Evolutionary conservation across 2,888 invertebrate genomes (phyloP), one percentile per base, ranked within the genome.

Genomic region (Listrodromus nycthemerus): DNA sequence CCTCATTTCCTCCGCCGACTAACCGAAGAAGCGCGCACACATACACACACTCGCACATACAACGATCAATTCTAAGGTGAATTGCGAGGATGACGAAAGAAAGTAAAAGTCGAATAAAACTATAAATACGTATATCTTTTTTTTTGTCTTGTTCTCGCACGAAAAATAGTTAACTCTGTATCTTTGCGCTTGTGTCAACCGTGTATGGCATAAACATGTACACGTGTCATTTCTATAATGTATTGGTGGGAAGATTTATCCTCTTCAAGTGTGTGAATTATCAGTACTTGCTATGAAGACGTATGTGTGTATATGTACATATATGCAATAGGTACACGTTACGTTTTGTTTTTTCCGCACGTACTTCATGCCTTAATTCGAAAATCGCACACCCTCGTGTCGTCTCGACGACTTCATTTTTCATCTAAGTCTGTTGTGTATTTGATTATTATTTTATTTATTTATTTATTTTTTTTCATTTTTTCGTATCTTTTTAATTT

Each of bases 211-310:
- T 78, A 70, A 78, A 80, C 83, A 67, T 82, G 67, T 73, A 76
- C 76, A 81, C 61, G 70, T 83, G 85, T 86, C 81, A 66, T 70
- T 84, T 76, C 73, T 69, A 74, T 83, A 75, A 33, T 41, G 63
- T 52, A 58, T 37, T 48, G 24, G 65, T 61, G 61, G 48, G 65
- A 50, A 79, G 70, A 80, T 82, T 71, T 82, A 78, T 75, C 27
- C 21, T 45, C 10, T 69, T 61, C 50, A 63, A 70, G 58, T 69
- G 48, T 45, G 76, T 78, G 77, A 63, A 7, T 52, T 70, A 85
- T 78, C 87, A 86, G 85, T 87, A 88, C 83, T 88, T 86, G 84
- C 87, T 87, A 87, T 79, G 81, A 85, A 80, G 86, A 86, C 84
- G 81, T 78, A 81, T 78, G 84, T 71, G 70, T 71, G 65, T 81